phyloP scores from a whole-genome alignment of 1,140 invertebrate species.

The Bombus picipes region DNA sequence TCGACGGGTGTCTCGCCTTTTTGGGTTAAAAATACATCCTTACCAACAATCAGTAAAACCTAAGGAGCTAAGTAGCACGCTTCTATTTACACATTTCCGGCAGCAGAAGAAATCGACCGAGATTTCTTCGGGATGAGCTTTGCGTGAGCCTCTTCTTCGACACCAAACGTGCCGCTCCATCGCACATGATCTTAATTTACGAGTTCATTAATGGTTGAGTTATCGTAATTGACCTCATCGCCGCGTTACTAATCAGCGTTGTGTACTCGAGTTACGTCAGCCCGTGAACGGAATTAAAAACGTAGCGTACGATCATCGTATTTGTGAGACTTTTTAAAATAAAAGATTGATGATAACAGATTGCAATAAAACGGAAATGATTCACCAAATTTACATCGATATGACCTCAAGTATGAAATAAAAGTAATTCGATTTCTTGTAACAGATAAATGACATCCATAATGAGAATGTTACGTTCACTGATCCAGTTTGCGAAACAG shows the following conservation, averaged over 20 bases:
- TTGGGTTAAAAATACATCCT: background rate
- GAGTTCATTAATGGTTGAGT: conserved; percentile 36
- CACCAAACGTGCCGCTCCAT: background rate
- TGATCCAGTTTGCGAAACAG: background rate
- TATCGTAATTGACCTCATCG: conserved; percentile 50
- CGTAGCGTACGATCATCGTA: background rate
- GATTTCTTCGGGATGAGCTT: conserved; percentile 6
- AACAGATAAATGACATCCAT: background rate
- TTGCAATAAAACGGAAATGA: background rate
- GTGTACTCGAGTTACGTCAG: conserved; percentile 22
- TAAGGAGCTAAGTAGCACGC: background rate
- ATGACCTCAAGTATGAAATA: background rate
- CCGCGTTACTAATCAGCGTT: conserved; percentile 26
- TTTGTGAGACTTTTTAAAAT: background rate
- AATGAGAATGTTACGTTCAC: background rate
- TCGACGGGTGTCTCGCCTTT: background rate
- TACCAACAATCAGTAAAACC: background rate
- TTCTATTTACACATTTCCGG: background rate
- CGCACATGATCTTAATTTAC: conserved; percentile 5
- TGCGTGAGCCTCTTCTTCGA: background rate
- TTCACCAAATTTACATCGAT: background rate
- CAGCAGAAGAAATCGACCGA: conserved; percentile 7
- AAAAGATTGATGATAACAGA: background rate
- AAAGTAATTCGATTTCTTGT: background rate
- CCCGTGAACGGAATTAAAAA: background rate